Conservation (phyloP, 2,113 vertebrate genomes). For the Oxyruncus cristatus region DNA sequence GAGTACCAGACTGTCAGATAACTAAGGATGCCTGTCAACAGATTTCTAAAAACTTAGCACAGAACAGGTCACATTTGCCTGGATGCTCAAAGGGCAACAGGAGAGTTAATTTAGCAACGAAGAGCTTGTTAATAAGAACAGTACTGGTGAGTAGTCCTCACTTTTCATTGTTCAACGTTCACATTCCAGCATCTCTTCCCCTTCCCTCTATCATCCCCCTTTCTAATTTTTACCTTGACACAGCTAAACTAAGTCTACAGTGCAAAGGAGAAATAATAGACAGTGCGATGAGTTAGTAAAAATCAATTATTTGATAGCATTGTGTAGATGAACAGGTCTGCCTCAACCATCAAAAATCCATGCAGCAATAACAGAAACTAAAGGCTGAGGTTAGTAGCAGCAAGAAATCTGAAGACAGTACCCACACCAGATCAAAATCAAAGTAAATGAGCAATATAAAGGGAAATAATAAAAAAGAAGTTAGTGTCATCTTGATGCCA, state of each 20-base stretch:
- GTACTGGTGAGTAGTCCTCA: background rate
- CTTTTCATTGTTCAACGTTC: background rate
- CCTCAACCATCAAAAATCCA: background rate
- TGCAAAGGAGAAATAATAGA: background rate
- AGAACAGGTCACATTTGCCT: background rate
- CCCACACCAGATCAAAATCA: background rate
- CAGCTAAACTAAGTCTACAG: background rate
- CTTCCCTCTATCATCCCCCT: background rate
- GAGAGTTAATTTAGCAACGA: background rate
- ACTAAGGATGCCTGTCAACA: background rate
- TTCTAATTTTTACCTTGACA: background rate
- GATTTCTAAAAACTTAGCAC: background rate
- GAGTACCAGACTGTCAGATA: background rate
- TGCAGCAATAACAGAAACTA: background rate
- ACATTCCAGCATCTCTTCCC: background rate
- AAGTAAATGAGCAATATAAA: background rate
- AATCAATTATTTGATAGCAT: background rate
- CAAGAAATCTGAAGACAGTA: background rate
- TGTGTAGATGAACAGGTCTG: background rate
- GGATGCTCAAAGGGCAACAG: background rate
- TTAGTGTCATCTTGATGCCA: background rate
- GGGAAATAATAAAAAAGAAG: background rate
- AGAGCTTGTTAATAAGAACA: background rate
- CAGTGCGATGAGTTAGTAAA: background rate
- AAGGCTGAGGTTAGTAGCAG: background rate